A percentile compares a stretch with the other conserved stretches of the same genome.
These are phyloP conservation scores for Neodon shergylaensis DNA, from an alignment of 2,113 vertebrate genomes.

Conservation along the genomic window DNA sequence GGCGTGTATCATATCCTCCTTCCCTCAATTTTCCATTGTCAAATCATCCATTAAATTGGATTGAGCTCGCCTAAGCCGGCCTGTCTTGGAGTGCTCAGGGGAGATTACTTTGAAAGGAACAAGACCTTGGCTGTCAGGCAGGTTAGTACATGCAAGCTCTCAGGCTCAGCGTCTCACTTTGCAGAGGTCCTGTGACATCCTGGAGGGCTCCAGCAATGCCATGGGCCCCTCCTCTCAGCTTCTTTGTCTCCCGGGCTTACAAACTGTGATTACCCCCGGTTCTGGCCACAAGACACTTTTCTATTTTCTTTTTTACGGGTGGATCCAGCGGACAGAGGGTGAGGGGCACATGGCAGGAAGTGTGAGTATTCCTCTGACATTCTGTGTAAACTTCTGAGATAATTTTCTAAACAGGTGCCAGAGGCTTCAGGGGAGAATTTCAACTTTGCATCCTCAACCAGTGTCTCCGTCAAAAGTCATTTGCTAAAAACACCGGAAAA, in stretches of 20 bases:
- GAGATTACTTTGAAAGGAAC: slow-evolving; percentile 72
- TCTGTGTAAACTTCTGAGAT: slow-evolving; percentile 80
- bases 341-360: neutral
- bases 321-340: neutral
- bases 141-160: slow-evolving; percentile 51
- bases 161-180: slow-evolving; percentile 40
- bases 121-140: slow-evolving; percentile 57
- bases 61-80: slow-evolving; percentile 54
- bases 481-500: slow-evolving; percentile 74
- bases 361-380: slow-evolving; percentile 75
- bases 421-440: slow-evolving; percentile 79
- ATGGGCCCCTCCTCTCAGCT: neutral
- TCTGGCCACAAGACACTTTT: neutral
- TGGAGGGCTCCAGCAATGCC: neutral
- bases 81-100: slow-evolving; percentile 47
- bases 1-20: slow-evolving; percentile 77
- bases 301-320: neutral
- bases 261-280: slow-evolving; percentile 26
- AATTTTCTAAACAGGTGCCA: slow-evolving; percentile 82
- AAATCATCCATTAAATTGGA: slow-evolving; percentile 79
- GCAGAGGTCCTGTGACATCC: neutral
- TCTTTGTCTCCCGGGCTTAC: neutral
- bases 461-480: slow-evolving; percentile 77
- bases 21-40: slow-evolving; percentile 71
- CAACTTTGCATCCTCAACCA: slow-evolving; percentile 76